A percentile compares a stretch with the other conserved stretches of the same genome.
Evolutionary conservation across 2,888 invertebrate species (phyloP).

Genomic region (Latrodectus elegans): DNA sequence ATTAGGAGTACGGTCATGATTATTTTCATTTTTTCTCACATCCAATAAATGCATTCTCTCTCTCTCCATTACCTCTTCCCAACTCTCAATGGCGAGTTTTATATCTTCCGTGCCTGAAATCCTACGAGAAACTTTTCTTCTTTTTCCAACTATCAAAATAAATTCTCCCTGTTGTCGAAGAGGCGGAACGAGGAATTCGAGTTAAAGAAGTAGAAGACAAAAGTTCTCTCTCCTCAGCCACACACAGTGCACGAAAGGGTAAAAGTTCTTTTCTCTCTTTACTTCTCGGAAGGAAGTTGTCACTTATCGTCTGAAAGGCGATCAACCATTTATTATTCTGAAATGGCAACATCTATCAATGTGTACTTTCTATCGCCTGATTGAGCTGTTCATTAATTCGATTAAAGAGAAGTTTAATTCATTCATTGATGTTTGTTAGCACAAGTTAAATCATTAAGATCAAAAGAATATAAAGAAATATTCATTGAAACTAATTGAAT

Average conservation of each 20-base stretch:
- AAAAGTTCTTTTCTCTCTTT: neutral
- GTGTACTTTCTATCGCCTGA: neutral
- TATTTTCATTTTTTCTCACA: no score
- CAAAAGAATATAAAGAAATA: neutral
- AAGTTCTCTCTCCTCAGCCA: neutral
- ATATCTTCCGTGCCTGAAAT: neutral
- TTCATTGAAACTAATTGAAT: no score
- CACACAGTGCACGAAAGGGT: neutral
- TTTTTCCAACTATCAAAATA: neutral
- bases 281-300: neutral
- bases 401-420: neutral
- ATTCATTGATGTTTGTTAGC: neutral
- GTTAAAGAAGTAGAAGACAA: neutral
- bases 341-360: neutral
- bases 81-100: neutral
- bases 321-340: neutral
- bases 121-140: neutral
- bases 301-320: slow-evolving; percentile 1
- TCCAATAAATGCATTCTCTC: no score
- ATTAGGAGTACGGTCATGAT: no score
- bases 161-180: neutral
- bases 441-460: neutral
- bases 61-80: neutral
- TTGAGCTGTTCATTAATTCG: neutral
- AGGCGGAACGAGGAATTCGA: neutral